Evolutionary conservation across 2,888 invertebrate genomes (phyloP), one percentile per base, ranked within the genome.

Genomic region (Lasioglossum vierecki): DNA sequence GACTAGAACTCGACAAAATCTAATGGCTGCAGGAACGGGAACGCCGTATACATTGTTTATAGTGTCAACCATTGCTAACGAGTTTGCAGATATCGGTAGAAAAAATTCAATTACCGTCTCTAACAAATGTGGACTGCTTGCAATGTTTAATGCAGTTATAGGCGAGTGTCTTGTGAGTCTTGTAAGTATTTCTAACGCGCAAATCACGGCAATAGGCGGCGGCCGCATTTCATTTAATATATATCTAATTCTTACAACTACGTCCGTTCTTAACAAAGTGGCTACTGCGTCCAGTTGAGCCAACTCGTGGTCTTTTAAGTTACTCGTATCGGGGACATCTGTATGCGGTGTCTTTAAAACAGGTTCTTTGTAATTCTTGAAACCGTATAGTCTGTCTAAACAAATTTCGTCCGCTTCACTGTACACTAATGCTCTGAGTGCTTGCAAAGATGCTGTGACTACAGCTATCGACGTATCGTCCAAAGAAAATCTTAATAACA

Each of bases 231-330:
- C 96, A 83, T 96, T 97, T 83, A 99, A 95, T 89, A 99, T 97
- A 91, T 98, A 99, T 96, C 96, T 96, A 76, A 98, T 96, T 87
- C 99, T 96, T 86, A 97, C 96, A 41, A 98, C 94, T 87, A 99
- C 96, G 93, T 98, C 97, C 18, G 98, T 97, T 90, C 98, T 96
- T 30, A 97, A 92, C 44, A 97, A 95, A 86, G 97, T 97, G 90
- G 97, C 96, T 63, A 98, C 96, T 6, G 99, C 95, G 95, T 99
- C 98, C 49, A 97, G 96, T 95, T 98, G 98, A 13, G 98, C 97
- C 79, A 99, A 95, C 94, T 99, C 98, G 92, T 97, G 97, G 95
- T 99, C 99, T 93, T 98, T 98, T 88, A 98, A 96, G 83, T 97
- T 97, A 79, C 95, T 95, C 79, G 96, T 96, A 88, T 96, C 96